phyloP scores from a whole-genome alignment of 2,888 invertebrate species.

The Abscondita cerata region DNA sequence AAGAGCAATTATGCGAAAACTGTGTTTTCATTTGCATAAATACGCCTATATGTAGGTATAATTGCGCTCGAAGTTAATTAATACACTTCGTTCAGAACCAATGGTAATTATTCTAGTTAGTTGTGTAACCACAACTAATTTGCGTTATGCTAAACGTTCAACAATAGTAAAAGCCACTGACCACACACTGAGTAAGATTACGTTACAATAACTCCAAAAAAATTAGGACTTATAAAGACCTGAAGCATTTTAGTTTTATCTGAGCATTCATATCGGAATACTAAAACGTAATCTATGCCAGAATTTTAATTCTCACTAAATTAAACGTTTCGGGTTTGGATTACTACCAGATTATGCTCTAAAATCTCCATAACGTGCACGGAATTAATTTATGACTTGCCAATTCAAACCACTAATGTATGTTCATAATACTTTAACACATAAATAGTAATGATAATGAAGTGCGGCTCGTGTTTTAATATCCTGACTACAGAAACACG shows the following conservation, averaged over 20 bases:
- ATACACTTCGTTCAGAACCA: conserved; percentile 13
- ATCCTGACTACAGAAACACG: conserved; percentile 10
- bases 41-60: background rate
- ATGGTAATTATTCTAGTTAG: conserved; percentile 15
- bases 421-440: conserved; percentile 19
- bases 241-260: conserved; percentile 6
- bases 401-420: conserved; percentile 24
- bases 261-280: conserved; percentile 13
- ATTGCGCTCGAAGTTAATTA: conserved; percentile 15
- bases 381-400: conserved; percentile 29
- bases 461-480: conserved; percentile 16
- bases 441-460: conserved; percentile 23
- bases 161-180: background rate
- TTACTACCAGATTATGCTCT: conserved; percentile 23
- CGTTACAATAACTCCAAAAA: background rate
- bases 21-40: conserved; percentile 16
- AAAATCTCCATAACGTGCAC: conserved; percentile 22
- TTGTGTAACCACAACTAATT: conserved; percentile 11
- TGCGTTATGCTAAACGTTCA: conserved; percentile 1
- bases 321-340: conserved; percentile 22
- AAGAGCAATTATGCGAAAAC: conserved; percentile 16
- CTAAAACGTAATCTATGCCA: conserved; percentile 6
- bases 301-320: conserved; percentile 22
- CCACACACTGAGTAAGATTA: background rate
- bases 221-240: background rate